Base-by-base conservation (phyloP, 2,113 vertebrate genomes). In the Ageneiosus marmoratus region DNA sequence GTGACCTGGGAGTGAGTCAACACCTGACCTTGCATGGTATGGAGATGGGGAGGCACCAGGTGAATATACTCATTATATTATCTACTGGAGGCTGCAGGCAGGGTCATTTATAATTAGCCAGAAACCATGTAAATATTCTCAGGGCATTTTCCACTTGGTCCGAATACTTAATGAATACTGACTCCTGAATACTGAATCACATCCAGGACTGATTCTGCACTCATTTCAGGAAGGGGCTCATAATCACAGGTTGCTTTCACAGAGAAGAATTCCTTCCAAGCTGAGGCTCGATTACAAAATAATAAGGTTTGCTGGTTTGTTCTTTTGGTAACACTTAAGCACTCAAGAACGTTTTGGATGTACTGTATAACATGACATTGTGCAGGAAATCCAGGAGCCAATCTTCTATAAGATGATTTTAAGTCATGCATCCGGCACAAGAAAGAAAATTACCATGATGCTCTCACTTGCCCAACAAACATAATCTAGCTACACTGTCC, bases 1-100 rank as follows among this genome's bases (percentile, higher is more conserved):
- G 83, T 85, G 85, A 84, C 88, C 81, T 70, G 72, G 82, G 88
- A 89, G 50, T 22, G 83, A 77, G 65, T 76, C 78, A 55, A 72
- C 86, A 84, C 69, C 75, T 76, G 86, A 87, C 69, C 60, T 41
- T 48, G 51, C 22, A 74, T 48, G 56, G 83, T 34, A 77, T 12
- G 44, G 5, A 84, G 55, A 79, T 41, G 46, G 18, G 48, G 32
- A 79, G 75, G 37, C 70, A 51, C 56, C 70, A 69, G 50, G 72
- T 76, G 81, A 53, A 62, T 51, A 24, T 6, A 20, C n/a, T 60
- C 37, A 46, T 62, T 48, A 60, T 46, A 48, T 37, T 76, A 24
- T 76, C 50, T 55, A 37, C 73, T 24, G 50, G 29, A 37, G 20
- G 37, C 73, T 22, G 50, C 50, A 10, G 50, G 48, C 3, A 22